Percentiles rank a stretch among this genome's conserved stretches.
These are phyloP conservation scores for Nomada ruficornis DNA, from an alignment of 2,888 invertebrate species.

Conservation along the genomic window DNA sequence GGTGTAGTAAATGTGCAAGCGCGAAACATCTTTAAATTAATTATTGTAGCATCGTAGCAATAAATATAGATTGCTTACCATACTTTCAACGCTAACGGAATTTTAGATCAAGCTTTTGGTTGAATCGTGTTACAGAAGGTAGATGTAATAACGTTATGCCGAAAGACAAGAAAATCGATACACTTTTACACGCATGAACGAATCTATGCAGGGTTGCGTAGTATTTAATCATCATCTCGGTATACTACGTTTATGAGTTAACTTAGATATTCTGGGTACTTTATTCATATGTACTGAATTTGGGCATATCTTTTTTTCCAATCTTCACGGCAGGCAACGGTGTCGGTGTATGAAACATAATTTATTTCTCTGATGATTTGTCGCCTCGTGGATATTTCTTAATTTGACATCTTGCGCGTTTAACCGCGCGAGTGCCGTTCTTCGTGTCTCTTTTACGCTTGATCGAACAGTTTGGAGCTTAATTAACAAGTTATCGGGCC, in stretches of 20 bases:
- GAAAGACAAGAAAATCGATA: constrained; percentile 5
- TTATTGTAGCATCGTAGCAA: background rate
- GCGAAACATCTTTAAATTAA: background rate
- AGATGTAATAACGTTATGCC: background rate
- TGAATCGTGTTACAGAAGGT: background rate
- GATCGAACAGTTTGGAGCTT: constrained; percentile 41
- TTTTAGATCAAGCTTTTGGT: background rate
- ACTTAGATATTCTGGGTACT: background rate
- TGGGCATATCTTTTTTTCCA: background rate
- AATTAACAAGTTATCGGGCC: constrained; percentile 73
- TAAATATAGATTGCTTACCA: background rate
- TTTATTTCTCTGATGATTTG: constrained; percentile 45
- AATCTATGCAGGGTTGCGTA: background rate
- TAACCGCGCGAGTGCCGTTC: constrained; percentile 24
- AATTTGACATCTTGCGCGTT: constrained; percentile 40
- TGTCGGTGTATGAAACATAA: background rate
- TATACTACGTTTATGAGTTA: background rate
- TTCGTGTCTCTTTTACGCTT: constrained; percentile 46
- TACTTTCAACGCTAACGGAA: background rate
- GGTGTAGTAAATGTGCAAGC: too few species aligned
- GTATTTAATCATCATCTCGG: constrained; percentile 3
- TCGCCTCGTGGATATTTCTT: background rate
- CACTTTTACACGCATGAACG: background rate
- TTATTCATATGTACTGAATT: background rate
- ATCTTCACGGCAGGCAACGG: background rate